A percentile compares a stretch with the other conserved stretches of the same genome.
phyloP scores from a whole-genome alignment of 2,113 vertebrate species.

The Eonycteris spelaea region DNA sequence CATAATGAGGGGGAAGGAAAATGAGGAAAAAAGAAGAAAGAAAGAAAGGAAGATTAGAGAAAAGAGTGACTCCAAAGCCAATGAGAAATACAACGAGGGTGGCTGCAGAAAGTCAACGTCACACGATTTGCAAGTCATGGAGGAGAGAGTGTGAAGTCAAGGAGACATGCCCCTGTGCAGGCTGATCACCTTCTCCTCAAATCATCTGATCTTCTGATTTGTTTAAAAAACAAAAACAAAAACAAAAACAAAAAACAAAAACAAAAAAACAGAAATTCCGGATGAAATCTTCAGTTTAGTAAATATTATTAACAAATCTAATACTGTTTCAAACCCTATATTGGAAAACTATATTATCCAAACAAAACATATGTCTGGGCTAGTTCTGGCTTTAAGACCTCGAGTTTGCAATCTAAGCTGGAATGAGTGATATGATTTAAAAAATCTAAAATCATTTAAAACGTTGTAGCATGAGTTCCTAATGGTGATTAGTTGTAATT shows the following conservation, averaged over 20 bases:
- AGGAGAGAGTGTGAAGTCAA: rapidly evolving
- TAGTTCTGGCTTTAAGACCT: background rate
- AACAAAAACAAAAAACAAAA: too few relatives aligned
- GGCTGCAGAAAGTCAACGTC: background rate
- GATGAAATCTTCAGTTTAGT: background rate
- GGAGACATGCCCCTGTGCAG: background rate
- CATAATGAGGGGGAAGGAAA: background rate
- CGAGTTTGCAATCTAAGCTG: background rate
- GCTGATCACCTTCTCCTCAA: background rate
- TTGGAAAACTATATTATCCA: background rate
- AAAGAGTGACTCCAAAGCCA: background rate
- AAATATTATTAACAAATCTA: background rate
- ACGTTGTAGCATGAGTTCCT: background rate
- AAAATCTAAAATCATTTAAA: background rate
- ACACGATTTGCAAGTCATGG: rapidly evolving
- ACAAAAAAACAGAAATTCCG: background rate
- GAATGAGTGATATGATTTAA: background rate
- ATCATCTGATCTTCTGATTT: background rate
- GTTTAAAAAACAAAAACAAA: background rate
- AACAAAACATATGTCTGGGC: background rate
- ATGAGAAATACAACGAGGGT: rapidly evolving
- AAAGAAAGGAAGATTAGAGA: background rate
- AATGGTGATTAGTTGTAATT: background rate
- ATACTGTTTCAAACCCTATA: background rate
- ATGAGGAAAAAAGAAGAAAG: rapidly evolving